Evolutionary conservation across 2,888 invertebrate genomes (phyloP).

Genomic region (Pheosia gnoma): DNA sequence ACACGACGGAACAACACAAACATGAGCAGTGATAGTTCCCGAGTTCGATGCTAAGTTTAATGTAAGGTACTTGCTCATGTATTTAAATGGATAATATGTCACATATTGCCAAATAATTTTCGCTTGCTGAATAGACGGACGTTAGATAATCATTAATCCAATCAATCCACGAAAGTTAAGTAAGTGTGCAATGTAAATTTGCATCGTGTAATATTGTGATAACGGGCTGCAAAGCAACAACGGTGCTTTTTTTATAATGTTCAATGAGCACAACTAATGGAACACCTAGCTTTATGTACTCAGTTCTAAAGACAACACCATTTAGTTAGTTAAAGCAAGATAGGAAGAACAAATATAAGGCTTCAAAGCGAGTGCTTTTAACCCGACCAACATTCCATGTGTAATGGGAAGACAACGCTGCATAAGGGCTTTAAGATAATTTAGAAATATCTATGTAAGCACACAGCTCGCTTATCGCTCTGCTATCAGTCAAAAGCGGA

Average conservation of each 20-base stretch:
- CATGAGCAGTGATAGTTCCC: conserved; percentile 15
- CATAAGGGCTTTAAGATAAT: conserved; percentile 35
- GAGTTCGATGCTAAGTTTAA: conserved; percentile 7
- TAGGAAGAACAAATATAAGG: conserved; percentile 48
- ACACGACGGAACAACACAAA: conserved; percentile 19
- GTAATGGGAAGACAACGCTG: conserved; percentile 43
- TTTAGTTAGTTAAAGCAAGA: conserved; percentile 30
- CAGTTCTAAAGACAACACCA: not conserved
- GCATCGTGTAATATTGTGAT: too few relatives aligned
- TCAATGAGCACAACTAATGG: not conserved
- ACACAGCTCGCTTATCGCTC: conserved; percentile 23
- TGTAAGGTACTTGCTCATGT: not conserved
- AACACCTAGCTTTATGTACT: not conserved
- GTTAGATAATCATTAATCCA: too few relatives aligned
- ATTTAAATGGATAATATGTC: too few relatives aligned
- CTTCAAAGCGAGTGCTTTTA: conserved; percentile 43
- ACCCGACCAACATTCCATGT: conserved; percentile 38
- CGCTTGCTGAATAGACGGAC: too few relatives aligned
- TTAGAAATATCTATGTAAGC: conserved; percentile 26
- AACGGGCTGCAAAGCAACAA: too few relatives aligned
- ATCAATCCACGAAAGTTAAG: too few relatives aligned
- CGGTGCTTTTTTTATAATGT: not conserved
- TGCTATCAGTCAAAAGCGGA: conserved; percentile 15
- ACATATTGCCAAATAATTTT: too few relatives aligned
- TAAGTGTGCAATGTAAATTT: too few relatives aligned